Conservation (phyloP, 2,888 invertebrate genomes). For the Drosophila meridiana region DNA sequence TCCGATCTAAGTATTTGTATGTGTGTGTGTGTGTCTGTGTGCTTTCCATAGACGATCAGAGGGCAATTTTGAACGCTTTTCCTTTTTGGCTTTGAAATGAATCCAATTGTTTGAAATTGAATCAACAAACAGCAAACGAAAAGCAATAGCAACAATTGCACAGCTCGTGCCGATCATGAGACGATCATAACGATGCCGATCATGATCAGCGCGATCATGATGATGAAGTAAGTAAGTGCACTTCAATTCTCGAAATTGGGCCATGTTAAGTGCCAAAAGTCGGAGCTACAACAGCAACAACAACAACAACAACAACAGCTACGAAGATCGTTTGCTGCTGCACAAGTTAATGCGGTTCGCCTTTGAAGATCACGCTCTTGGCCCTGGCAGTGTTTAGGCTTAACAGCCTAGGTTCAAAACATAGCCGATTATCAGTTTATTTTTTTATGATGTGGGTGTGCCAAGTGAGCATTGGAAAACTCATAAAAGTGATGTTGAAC, state of each 20-base stretch:
- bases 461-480: conserved; percentile 26
- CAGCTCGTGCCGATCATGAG: conserved; percentile 65
- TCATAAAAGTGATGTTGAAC: conserved; percentile 4
- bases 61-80: conserved; percentile 79
- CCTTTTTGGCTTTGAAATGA: conserved; percentile 76
- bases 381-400: conserved; percentile 71
- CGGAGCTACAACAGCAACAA: conserved; percentile 42
- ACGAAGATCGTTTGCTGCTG: conserved; percentile 37
- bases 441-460: conserved; percentile 52
- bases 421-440: conserved; percentile 32
- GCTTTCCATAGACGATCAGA: conserved; percentile 62
- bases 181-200: conserved; percentile 37
- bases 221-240: conserved; percentile 66
- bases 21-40: conserved; percentile 14
- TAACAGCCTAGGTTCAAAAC: conserved; percentile 46
- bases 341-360: conserved; percentile 50
- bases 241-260: conserved; percentile 75
- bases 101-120: conserved; percentile 64
- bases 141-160: conserved; percentile 40
- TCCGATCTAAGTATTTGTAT: not conserved
- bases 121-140: conserved; percentile 44
- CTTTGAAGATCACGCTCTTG: conserved; percentile 70
- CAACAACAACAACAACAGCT: conserved; percentile 15
- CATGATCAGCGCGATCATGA: conserved; percentile 14
- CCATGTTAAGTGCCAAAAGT: conserved; percentile 73